Percentiles rank a stretch among this genome's conserved stretches.
phyloP scores from a whole-genome alignment of 2,797 vertebrate genomes.

The Trematomus bernacchii region DNA sequence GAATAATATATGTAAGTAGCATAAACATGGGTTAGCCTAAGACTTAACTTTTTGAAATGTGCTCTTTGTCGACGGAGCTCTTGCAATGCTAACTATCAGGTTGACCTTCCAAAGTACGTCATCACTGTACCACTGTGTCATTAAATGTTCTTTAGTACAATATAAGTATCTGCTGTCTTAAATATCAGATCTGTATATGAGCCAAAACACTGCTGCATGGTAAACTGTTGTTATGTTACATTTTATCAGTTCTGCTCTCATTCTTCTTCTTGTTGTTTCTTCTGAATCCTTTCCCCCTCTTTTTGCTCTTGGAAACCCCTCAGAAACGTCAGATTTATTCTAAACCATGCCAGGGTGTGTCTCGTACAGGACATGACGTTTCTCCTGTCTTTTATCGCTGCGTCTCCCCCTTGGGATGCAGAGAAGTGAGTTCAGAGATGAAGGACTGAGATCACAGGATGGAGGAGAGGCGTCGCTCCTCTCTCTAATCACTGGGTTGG shows the following conservation, averaged over 20 bases:
- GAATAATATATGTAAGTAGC: too few relatives aligned
- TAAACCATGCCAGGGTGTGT: conserved; percentile 37
- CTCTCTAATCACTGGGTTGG: conserved; percentile 71
- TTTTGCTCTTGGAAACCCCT: too few relatives aligned
- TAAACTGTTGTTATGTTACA: not conserved
- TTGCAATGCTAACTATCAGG: too few relatives aligned
- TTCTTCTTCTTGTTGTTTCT: not conserved
- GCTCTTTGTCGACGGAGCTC: too few relatives aligned
- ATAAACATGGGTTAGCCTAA: too few relatives aligned
- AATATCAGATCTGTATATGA: conserved; percentile 11
- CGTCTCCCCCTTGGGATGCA: conserved; percentile 9
- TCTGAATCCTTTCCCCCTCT: conserved; percentile 29
- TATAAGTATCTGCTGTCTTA: too few relatives aligned
- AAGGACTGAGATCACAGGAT: conserved; percentile 16
- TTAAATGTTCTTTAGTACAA: too few relatives aligned
- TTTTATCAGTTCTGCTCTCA: not conserved
- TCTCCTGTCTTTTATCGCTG: conserved; percentile 31
- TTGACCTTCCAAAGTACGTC: too few relatives aligned
- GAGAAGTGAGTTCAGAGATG: conserved; percentile 2
- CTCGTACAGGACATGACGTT: conserved; percentile 18
- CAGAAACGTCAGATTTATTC: not conserved
- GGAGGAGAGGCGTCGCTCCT: conserved; percentile 46
- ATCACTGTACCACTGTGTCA: too few relatives aligned
- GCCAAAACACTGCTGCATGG: not conserved
- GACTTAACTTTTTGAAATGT: too few relatives aligned